These are phyloP conservation scores for Caerostris extrusa DNA, from an alignment of 1,140 invertebrate genomes.

Conservation along the genomic window DNA sequence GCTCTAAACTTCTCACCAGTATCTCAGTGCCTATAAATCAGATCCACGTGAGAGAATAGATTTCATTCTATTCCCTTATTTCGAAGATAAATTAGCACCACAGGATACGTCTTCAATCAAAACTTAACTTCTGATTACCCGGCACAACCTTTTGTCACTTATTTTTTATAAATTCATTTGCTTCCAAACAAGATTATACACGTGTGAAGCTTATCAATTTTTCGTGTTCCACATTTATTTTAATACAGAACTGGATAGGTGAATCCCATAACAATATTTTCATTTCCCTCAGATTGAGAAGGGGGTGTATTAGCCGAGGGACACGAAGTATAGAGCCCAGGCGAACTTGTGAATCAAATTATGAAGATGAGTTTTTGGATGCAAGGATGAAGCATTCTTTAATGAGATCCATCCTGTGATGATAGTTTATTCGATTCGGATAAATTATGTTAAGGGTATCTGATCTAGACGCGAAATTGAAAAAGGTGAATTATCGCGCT, in stretches of 20 bases:
- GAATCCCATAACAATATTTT: background rate
- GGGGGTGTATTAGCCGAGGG: background rate
- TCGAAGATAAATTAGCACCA: background rate
- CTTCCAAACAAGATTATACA: background rate
- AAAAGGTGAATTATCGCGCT: no score
- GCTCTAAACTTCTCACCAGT: background rate
- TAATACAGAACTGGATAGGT: background rate
- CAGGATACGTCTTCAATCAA: constrained; percentile 13
- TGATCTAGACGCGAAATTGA: no score
- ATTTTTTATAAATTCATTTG: background rate
- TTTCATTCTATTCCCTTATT: background rate
- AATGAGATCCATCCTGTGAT: background rate
- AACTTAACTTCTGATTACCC: background rate
- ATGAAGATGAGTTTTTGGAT: background rate
- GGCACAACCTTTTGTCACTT: background rate
- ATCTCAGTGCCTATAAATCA: background rate
- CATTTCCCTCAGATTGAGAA: background rate
- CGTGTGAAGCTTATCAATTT: background rate
- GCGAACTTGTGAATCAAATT: no score
- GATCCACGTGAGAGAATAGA: background rate
- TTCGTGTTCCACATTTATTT: background rate
- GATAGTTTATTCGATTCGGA: background rate
- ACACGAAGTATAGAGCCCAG: background rate
- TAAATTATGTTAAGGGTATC: background rate
- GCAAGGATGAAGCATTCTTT: background rate